These are phyloP conservation scores for Nannoperca obscura DNA, from an alignment of 2,797 vertebrate genomes.

Conservation along the genomic window DNA sequence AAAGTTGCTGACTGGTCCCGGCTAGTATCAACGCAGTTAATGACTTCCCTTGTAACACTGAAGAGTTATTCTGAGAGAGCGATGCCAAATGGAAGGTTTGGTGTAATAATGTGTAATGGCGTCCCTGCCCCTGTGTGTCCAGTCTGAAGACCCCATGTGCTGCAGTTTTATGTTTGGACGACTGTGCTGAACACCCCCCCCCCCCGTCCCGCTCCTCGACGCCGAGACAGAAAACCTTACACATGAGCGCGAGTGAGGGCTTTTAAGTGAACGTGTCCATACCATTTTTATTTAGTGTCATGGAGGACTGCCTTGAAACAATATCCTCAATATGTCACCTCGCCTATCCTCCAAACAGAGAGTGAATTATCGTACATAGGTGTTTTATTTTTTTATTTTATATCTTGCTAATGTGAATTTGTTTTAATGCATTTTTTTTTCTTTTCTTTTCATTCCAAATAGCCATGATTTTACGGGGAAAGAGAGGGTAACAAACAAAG, in stretches of 20 bases:
- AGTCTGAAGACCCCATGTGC: conserved; percentile 47
- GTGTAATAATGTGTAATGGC: conserved; percentile 31
- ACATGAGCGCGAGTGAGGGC: neutral
- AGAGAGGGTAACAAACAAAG: conserved; percentile 69
- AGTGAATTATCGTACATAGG: conserved; percentile 61
- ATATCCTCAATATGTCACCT: conserved; percentile 75
- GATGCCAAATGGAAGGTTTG: conserved; percentile 66
- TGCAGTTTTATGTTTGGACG: conserved; percentile 57
- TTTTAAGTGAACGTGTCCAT: conserved; percentile 45
- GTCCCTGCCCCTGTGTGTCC: conserved; percentile 27
- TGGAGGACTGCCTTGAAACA: conserved; percentile 80
- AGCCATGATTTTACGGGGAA: conserved; percentile 82
- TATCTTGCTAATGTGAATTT: conserved; percentile 86
- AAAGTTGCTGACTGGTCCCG: conserved; percentile 38
- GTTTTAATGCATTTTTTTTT: conserved; percentile 59
- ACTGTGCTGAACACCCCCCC: conserved; percentile 19
- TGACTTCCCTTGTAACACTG: conserved; percentile 47
- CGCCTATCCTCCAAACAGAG: conserved; percentile 75
- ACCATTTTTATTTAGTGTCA: conserved; percentile 57
- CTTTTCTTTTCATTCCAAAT: conserved; percentile 77
- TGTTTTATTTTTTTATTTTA: conserved; percentile 71
- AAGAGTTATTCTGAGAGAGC: conserved; percentile 47
- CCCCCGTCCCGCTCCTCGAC: neutral
- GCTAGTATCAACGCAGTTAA: conserved; percentile 44
- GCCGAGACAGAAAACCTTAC: conserved; percentile 11